Base-by-base conservation (phyloP, 2,113 vertebrate genomes). In the Sardina pilchardus region DNA sequence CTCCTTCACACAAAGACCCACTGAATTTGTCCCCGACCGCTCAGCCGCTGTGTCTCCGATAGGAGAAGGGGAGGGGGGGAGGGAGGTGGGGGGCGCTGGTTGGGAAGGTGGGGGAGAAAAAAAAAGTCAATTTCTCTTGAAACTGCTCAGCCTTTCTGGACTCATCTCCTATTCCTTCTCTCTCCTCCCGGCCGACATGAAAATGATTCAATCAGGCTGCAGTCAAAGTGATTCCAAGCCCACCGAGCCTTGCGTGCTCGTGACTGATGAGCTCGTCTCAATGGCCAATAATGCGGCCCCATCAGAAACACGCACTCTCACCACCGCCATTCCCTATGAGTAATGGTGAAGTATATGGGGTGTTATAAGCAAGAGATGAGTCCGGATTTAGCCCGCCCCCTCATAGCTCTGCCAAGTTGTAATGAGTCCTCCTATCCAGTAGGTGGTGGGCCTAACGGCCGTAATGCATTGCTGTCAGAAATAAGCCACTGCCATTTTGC, bases 361-460 rank as follows among this genome's bases (percentile, higher is more conserved):
- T 78, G 26, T 78, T 78, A 78, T 34, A 78, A 34, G 71, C 16
- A n/a, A 45, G 19, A 45, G 30, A 50, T 59, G 30, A 67, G 30
- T 39, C 30, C 10, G n/a, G 63, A 71, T 26, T 21, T 19, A 59
- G 53, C 19, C 21, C 0, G 19, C 53, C 53, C 6, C 53, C n/a
- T n/a, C 53, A 59, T 4, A 59, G 53, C 53, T 24, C 19, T 50
- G 8, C 84, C n/a, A 21, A 19, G 8, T 30, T 36, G 48, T 67
- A 0, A 1, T 87, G 12, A 87, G 56, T 90, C 81, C 75, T 94
- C 86, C 89, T 0, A 44, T 92, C 86, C 90, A 93, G 67, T 93
- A 98, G 97, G 97, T 96, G 96, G 96, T 94, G 91, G 95, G 94
- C 95, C 92, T 96, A 96, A 97, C 95, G 96, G 95, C 96, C 96